Evolutionary conservation across 2,797 vertebrate genomes (phyloP).

Genomic region (Ibycter americanus): DNA sequence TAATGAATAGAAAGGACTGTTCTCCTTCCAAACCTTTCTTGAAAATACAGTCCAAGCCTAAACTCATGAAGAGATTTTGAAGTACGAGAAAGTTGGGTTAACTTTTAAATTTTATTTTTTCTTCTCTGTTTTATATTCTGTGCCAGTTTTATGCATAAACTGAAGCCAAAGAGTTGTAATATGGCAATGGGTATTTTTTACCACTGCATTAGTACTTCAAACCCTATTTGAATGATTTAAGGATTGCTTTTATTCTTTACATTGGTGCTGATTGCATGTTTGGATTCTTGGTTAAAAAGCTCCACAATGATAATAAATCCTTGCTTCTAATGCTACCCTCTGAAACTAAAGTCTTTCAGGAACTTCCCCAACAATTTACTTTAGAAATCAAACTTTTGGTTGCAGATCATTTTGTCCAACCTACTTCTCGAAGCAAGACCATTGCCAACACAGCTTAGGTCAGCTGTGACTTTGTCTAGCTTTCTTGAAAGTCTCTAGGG

Average conservation of each 20-base stretch:
- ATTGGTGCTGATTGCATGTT: neutral
- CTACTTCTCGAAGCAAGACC: neutral
- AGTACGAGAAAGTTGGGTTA: neutral
- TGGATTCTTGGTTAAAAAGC: neutral
- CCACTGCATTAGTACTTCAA: neutral
- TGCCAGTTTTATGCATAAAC: neutral
- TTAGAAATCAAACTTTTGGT: neutral
- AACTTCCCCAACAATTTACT: neutral
- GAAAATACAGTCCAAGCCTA: neutral
- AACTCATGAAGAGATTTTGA: neutral
- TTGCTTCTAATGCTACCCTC: neutral
- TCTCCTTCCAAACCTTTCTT: neutral
- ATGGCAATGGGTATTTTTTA: neutral
- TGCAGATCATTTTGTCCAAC: neutral
- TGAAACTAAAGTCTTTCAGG: neutral
- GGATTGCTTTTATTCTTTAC: neutral
- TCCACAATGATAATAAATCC: constrained; percentile 3
- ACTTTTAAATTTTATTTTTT: neutral
- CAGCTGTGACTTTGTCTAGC: neutral
- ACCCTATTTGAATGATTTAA: neutral
- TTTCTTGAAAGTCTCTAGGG: neutral
- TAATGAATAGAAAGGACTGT: neutral
- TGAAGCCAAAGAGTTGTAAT: neutral
- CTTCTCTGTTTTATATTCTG: neutral
- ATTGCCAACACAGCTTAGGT: neutral